Conservation (phyloP, 2,888 invertebrate genomes). For the Meliscaeva auricollis region DNA sequence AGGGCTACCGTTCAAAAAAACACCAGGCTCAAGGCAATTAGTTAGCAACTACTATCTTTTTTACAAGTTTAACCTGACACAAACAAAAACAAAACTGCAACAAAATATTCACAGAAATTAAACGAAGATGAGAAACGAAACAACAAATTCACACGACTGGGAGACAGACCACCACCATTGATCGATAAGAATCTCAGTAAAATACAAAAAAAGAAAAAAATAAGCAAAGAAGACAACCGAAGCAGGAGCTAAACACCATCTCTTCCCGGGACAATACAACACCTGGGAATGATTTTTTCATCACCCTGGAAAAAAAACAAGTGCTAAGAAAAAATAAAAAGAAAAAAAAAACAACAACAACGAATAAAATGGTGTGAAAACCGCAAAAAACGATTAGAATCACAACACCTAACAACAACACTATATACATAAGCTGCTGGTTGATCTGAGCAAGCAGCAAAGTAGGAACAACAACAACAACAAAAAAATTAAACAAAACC, state of each 20-base stretch:
- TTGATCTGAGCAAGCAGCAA: background rate
- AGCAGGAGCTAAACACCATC: conserved; percentile 36
- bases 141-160: conserved; percentile 66
- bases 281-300: conserved; percentile 73
- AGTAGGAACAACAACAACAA: background rate
- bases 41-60: conserved; percentile 54
- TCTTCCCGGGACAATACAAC: conserved; percentile 59
- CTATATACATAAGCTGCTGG: conserved; percentile 7
- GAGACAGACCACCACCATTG: conserved; percentile 64
- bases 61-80: conserved; percentile 45
- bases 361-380: conserved; percentile 70
- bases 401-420: conserved; percentile 52
- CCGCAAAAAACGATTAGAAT: conserved; percentile 73
- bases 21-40: conserved; percentile 53
- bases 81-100: conserved; percentile 24
- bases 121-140: conserved; percentile 57
- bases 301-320: conserved; percentile 55
- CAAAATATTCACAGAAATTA: conserved; percentile 58
- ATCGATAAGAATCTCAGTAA: conserved; percentile 61
- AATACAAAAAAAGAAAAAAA: conserved; percentile 11
- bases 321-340: conserved; percentile 1
- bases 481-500: conserved; percentile 24
- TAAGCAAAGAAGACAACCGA: conserved; percentile 42
- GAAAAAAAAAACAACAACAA: conserved; percentile 17
- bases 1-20: conserved; percentile 1